Percentiles rank a stretch among this genome's conserved stretches.
Evolutionary conservation across 2,888 invertebrate species (phyloP).

Genomic region (Drepanosiphum platanoidis): DNA sequence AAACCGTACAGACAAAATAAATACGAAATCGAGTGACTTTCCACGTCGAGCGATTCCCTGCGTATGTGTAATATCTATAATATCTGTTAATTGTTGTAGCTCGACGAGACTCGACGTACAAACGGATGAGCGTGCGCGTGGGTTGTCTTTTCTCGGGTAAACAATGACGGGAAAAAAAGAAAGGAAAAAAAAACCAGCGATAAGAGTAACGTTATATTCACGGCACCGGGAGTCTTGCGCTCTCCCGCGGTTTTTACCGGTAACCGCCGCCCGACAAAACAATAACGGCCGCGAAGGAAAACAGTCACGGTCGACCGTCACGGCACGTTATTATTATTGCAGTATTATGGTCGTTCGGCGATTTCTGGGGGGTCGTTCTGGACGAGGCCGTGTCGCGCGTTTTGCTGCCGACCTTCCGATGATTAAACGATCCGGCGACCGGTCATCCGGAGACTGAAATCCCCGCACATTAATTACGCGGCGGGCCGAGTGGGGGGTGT

Average conservation of each 20-base stretch:
- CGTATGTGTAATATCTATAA: too few species aligned
- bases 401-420: conserved; percentile 14
- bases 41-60: too few species aligned
- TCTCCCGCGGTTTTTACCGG: neutral
- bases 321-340: too few species aligned
- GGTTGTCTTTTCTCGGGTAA: too few species aligned
- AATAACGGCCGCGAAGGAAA: neutral
- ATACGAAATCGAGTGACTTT: too few species aligned
- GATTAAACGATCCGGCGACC: conserved; percentile 40
- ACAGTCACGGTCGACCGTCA: neutral
- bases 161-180: too few species aligned
- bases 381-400: conserved; percentile 9
- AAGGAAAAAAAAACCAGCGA: too few species aligned
- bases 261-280: neutral
- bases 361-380: neutral
- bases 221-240: neutral
- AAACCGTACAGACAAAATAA: too few species aligned
- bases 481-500: neutral
- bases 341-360: neutral
- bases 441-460: conserved; percentile 36
- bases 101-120: too few species aligned
- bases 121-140: too few species aligned
- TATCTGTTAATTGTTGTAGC: too few species aligned
- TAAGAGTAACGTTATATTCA: too few species aligned
- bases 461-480: conserved; percentile 35